Conservation (phyloP, 2,113 vertebrate genomes). For the Pelodiscus sinensis region DNA sequence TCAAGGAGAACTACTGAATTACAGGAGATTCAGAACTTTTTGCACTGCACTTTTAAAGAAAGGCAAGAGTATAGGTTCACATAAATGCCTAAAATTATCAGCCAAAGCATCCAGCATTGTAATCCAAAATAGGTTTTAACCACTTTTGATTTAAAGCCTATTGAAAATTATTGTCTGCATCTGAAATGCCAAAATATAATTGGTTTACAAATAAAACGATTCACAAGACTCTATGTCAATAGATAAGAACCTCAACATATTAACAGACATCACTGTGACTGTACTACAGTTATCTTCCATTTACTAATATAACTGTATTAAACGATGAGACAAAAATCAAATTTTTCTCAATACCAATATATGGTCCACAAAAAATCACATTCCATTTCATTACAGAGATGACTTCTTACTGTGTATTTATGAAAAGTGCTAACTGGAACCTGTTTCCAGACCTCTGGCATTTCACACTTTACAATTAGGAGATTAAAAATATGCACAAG, state of each 20-base stretch:
- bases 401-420: background rate
- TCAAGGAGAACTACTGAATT: background rate
- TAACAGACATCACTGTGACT: background rate
- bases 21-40: background rate
- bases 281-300: background rate
- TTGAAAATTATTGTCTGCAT: background rate
- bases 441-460: background rate
- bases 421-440: background rate
- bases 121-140: background rate
- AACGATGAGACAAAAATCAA: background rate
- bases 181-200: background rate
- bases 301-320: background rate
- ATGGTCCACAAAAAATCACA: background rate
- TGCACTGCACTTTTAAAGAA: background rate
- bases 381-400: background rate
- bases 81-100: background rate
- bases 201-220: background rate
- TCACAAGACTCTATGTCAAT: background rate
- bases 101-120: background rate
- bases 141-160: background rate
- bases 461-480: background rate
- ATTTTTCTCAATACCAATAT: background rate
- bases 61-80: background rate
- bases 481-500: background rate
- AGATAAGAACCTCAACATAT: background rate